Base-by-base conservation (phyloP, 2,888 invertebrate genomes). In the Julus scanicus region DNA sequence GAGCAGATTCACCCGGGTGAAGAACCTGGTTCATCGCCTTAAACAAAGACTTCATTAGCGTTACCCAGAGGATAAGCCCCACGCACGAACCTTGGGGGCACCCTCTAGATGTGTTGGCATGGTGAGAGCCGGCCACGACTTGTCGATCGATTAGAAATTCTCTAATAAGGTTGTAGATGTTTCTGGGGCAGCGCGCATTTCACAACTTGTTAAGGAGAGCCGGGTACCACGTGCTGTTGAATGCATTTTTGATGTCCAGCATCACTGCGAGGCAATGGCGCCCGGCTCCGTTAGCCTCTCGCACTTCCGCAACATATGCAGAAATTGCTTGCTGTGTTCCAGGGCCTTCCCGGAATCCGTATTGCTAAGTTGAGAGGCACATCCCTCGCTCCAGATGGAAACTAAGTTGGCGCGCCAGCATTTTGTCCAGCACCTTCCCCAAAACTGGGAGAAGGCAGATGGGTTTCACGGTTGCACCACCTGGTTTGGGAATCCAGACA, bases 1-100 rank as follows among this genome's bases (percentile, higher is more conserved):
- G 17, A 2, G 2, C 5, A 15, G 17, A n/a, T 15, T 63, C 63
- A 3, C n/a, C n/a, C 17, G 63, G 63, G 3, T 5, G n/a, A 17
- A 63, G 17, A 1, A 63, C n/a, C 2, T 5, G n/a, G 2, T 17
- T 5, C n/a, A 63, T 63, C 17, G 2, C 6, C 5, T n/a, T 17
- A n/a, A 63, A 63, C 63, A 29, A 84, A 2, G 37, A 15, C 2
- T 37, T 37, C 84, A 84, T 84, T 4, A 84, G 29, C 4, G 20
- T n/a, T 17, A 37, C 1, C 84, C 29, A 84, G 4, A 84, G 44
- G 9, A 84, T 44, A 4, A 37, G 84, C 1, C 84, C 84, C n/a
- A 37, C 15, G 17, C 84, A 84, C 13, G 83, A 83, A 2, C 83
- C 83, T 39, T 83, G 83, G 11, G 83, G 83, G 83, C 83, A 83